Evolutionary conservation across 2,888 invertebrate genomes (phyloP), one percentile per base, ranked within the genome.

Genomic region (Agrochola lychnidis): DNA sequence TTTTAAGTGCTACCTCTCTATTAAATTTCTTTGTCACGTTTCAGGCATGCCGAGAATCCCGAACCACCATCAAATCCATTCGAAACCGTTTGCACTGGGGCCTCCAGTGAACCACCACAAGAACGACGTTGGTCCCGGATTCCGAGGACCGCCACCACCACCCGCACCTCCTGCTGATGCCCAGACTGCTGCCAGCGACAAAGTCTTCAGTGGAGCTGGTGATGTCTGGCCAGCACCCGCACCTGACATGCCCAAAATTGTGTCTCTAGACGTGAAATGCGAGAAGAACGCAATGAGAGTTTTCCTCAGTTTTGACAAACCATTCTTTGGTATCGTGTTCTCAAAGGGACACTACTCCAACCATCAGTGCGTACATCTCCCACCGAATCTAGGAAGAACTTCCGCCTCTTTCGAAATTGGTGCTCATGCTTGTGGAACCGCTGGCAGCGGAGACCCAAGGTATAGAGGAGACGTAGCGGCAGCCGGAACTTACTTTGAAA

Each of bases 231-330:
- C 99, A 1, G 98, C 98, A 0, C 98, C 98, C 0, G 98, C 98
- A 6, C 98, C 98, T 16, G 99, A 99, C 89, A 99, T 99, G 98
- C 99, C 99, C 0, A 99, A 99, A 94, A 99, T 99, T 81, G 98
- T 99, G 16, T 98, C 99, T 0, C 96, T 99, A 19, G 99, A 99
- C 89, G 99, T 99, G 0, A 99, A 99, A 93, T 99, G 99, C 93
- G 99, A 99, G 94, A 99, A 99, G 93, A 99, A 98, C 91, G 97
- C 98, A 75, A 99, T 99, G 99, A 98, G 99, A 93, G 99, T 99
- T 0, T 99, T 98, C 90, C 97, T 99, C n/a, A 98, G 98, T 84
- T 99, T 99, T 91, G 99, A 99, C 91, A 98, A 99, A 91, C 99
- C 99, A 0, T 99, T 99, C 97, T 99, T 98, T 89, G 99, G 99